phyloP scores from a whole-genome alignment of 2,888 invertebrate genomes.

The Gnatocerus cornutus region DNA sequence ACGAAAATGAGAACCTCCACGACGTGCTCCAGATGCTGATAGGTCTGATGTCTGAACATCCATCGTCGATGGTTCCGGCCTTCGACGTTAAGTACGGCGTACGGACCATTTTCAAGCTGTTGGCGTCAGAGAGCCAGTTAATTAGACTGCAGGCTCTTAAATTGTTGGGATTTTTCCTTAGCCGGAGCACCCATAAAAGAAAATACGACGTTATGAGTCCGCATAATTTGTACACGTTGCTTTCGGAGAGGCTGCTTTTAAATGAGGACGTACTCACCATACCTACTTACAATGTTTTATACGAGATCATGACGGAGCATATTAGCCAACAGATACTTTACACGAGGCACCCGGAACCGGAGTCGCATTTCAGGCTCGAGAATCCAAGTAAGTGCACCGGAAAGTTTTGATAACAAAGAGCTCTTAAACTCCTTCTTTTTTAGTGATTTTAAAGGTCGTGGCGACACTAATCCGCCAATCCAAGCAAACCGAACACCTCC shows the following conservation, averaged over 20 bases:
- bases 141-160: constrained; percentile 97
- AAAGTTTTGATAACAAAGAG: neutral
- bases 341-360: constrained; percentile 95
- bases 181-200: constrained; percentile 97
- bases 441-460: constrained; percentile 98
- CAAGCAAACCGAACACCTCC: constrained; percentile 91
- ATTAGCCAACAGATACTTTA: constrained; percentile 96
- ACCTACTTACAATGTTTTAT: constrained; percentile 98
- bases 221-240: constrained; percentile 96
- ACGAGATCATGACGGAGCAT: constrained; percentile 98
- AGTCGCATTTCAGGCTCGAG: constrained; percentile 94
- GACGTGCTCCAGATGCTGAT: constrained; percentile 98
- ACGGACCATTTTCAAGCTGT: constrained; percentile 95
- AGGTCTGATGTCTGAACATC: constrained; percentile 98
- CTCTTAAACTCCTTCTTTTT: constrained; percentile 51
- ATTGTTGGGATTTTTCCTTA: constrained; percentile 96
- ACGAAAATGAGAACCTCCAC: constrained; percentile 99
- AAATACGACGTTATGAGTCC: constrained; percentile 99
- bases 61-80: constrained; percentile 98
- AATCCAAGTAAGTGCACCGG: constrained; percentile 87
- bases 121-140: constrained; percentile 96
- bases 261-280: constrained; percentile 93
- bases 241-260: constrained; percentile 92
- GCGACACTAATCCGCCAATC: constrained; percentile 97
- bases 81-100: constrained; percentile 99